Evolutionary conservation across 92 coral and sea anemone genomes (phyloP), one percentile per base, ranked within the genome.

Genomic region (Umimayanthus chanpuru): DNA sequence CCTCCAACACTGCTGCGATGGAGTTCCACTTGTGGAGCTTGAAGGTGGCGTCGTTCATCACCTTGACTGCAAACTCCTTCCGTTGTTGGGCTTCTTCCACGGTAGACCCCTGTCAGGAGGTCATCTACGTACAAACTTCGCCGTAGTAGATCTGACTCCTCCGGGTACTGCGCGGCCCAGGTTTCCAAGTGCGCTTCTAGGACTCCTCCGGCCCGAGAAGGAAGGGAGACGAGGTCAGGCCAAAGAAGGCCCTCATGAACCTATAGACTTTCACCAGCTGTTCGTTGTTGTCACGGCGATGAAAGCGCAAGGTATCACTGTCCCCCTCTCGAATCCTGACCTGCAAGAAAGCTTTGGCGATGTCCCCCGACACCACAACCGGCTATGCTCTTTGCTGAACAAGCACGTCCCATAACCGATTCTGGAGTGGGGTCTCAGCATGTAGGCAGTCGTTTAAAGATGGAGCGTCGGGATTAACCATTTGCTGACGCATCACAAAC

Each of bases 11-110:
- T 32, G 2, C 36, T 32, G 36, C 36, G 36, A 0, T 32, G 36
- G 36, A 32, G 36, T 32, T 32, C 36, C 36, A 32, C 36, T 32
- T 32, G 36, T 32, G 36, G 73, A 87, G 79, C 56, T 78, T 56
- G 64, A 87, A 87, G 56, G 49, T 23, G 44, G 91, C 89, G 36
- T 88, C 47, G 11, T 61, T 38, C 76, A 88, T 58, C 39, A 81
- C 85, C 64, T 68, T 82, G 11, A 82, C 74, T 10, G 87, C 88
- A 18, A 78, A 78, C 61, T 78, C 81, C 64, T 86, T 86, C 4
- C 71, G 65, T 28, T 79, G 64, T 40, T 61, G 56, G 16, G 90
- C 79, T 72, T 65, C 73, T n/a, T 78, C 23, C 12, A 83, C 87
- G 32, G 87, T 25, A 6, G 39, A 76, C 21, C 76, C 77, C 16